phyloP scores from a whole-genome alignment of 1,140 invertebrate genomes.

The Archegozetes longisetosus region DNA sequence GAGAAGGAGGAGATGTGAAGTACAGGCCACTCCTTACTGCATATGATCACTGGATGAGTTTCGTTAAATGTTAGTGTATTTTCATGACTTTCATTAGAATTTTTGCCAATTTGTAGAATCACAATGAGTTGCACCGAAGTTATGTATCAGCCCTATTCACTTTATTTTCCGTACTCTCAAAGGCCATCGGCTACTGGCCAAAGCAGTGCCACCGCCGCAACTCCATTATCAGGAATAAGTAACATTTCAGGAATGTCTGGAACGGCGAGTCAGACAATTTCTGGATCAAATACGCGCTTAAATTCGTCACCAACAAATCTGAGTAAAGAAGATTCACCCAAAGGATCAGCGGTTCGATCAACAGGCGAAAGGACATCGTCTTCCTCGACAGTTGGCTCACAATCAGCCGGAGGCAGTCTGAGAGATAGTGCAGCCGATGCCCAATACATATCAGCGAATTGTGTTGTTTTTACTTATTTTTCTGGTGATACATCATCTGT shows the following conservation, averaged over 20 bases:
- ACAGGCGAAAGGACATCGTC: neutral
- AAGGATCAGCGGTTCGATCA: neutral
- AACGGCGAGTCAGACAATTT: neutral
- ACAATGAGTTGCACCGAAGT: neutral
- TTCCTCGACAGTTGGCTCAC: neutral
- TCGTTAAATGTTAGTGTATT: no score
- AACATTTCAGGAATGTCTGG: neutral
- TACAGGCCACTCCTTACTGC: no score
- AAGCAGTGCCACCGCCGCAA: neutral
- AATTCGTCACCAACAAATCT: neutral
- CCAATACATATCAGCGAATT: neutral
- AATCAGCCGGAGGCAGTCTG: neutral
- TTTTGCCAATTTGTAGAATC: no score
- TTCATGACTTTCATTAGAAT: no score
- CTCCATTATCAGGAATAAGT: neutral
- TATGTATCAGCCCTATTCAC: neutral
- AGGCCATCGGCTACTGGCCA: neutral
- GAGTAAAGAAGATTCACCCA: neutral
- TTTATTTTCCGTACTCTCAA: neutral
- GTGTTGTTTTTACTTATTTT: constrained; percentile 8
- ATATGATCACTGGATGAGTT: no score
- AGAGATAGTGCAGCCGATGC: neutral
- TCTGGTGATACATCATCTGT: neutral
- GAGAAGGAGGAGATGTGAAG: no score
- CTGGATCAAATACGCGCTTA: neutral